These are phyloP conservation scores for Aselliscus stoliczkanus DNA, from an alignment of 2,797 vertebrate genomes.

Conservation along the genomic window DNA sequence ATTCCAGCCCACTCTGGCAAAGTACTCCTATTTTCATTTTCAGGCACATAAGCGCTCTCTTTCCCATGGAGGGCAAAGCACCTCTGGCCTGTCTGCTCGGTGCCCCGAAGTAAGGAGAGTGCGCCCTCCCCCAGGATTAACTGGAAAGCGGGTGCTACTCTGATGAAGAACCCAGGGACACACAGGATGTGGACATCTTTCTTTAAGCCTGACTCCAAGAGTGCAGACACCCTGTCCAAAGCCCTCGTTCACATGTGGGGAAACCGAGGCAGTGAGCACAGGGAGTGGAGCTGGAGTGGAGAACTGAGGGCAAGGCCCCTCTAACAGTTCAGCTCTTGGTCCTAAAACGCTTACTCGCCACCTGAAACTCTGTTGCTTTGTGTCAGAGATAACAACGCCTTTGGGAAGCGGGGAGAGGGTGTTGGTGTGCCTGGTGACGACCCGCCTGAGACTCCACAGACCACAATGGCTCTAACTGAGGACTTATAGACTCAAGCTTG, in stretches of 20 bases:
- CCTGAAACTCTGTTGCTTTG: neutral
- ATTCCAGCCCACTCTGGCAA: neutral
- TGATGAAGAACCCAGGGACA: neutral
- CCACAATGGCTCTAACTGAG: neutral
- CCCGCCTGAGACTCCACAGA: neutral
- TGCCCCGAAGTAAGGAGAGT: neutral
- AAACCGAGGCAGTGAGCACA: neutral
- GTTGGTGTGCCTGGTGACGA: neutral
- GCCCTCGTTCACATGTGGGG: neutral
- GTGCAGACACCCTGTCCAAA: neutral
- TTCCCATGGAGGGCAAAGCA: neutral
- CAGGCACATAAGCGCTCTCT: neutral
- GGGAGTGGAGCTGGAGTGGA: neutral
- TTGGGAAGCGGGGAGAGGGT: neutral
- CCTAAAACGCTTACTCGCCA: neutral
- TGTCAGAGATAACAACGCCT: neutral
- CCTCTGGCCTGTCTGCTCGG: neutral
- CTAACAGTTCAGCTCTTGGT: neutral
- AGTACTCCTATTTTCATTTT: neutral
- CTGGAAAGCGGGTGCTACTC: neutral
- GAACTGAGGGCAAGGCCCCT: neutral
- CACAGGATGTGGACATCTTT: neutral
- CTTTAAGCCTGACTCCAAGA: neutral
- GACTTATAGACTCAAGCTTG: neutral
- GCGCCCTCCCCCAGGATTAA: neutral